Evolutionary conservation across 1,140 invertebrate genomes (phyloP), one percentile per base, ranked within the genome.

Genomic region (Antheraea pernyi): DNA sequence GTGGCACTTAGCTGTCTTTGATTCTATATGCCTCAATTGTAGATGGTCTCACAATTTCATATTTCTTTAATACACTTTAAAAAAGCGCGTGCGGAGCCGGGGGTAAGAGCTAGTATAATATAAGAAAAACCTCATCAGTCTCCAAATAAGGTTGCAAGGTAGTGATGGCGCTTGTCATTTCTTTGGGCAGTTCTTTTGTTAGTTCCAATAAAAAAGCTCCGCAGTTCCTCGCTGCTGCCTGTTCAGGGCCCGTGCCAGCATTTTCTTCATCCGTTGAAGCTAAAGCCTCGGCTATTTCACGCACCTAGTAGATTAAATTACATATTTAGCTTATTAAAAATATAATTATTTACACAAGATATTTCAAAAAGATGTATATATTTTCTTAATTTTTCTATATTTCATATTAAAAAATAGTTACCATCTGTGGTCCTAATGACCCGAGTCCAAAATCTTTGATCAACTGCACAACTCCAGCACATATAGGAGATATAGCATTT

Each of bases 121-220:
- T 16, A 53, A 6, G 9, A n/a, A 16, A 53, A 84, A 93, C 91
- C 84, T 93, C 92, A 80, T 93, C 91, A 82, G 80, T 92, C 67
- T 92, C 91, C 66, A 93, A 80, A 73, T 89, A 91, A 5, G 83
- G 85, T 65, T 92, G 89, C 69, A 93, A 77, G 46, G 83, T 84
- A 39, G 83, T 78, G 39, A 87, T 90, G 59, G 91, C 94, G 18
- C 94, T 94, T 30, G 96, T 86, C 82, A 97, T 93, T 48, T 95
- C 92, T 48, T 94, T 91, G 0, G 96, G 95, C 68, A 95, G 83
- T 53, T 93, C 90, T 73, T 94, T 94, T 8, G 95, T 94, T 19
- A 97, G 89, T 80, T 96, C 95, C 67, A 95, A 92, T 19, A 98
- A 88, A 87, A 97, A 97, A 19, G 85, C 81, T 3, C 95, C 92